phyloP scores from a whole-genome alignment of 1,140 invertebrate genomes.

The Chionoecetes opilio region DNA sequence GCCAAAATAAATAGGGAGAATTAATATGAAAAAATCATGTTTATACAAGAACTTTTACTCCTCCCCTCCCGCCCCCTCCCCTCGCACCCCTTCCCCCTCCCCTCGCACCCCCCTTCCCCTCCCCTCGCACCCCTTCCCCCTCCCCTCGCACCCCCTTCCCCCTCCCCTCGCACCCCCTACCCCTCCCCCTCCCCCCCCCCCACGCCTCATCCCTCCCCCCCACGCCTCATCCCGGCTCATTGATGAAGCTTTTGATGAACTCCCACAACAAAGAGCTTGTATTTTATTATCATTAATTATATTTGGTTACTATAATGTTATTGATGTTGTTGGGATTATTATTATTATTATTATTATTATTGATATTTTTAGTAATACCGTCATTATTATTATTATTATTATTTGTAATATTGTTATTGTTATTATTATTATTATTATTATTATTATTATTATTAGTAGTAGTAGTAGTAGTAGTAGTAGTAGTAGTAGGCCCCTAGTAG shows the following conservation, averaged over 20 bases:
- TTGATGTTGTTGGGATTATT: not conserved
- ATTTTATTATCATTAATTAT: not conserved
- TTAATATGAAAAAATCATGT: not conserved
- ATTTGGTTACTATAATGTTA: not conserved
- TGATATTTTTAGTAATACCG: not conserved
- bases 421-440: no score
- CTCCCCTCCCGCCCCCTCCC: not conserved
- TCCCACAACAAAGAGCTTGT: not conserved
- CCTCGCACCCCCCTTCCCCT: not conserved
- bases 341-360: not conserved
- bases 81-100: no score
- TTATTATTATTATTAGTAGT: not conserved
- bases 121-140: not conserved
- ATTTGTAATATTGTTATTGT: not conserved
- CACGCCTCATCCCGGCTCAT: not conserved
- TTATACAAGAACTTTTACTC: not conserved
- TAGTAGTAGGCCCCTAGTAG: constrained; percentile 23
- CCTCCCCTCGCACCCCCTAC: not conserved
- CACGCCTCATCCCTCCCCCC: not conserved
- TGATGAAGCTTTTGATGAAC: not conserved
- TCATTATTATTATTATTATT: not conserved
- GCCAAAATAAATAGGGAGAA: not conserved
- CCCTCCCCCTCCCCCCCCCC: not conserved
- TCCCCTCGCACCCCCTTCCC: not conserved
- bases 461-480: constrained; percentile 1